Conservation (phyloP, 1,140 invertebrate species). For the Ridgeia piscesae region DNA sequence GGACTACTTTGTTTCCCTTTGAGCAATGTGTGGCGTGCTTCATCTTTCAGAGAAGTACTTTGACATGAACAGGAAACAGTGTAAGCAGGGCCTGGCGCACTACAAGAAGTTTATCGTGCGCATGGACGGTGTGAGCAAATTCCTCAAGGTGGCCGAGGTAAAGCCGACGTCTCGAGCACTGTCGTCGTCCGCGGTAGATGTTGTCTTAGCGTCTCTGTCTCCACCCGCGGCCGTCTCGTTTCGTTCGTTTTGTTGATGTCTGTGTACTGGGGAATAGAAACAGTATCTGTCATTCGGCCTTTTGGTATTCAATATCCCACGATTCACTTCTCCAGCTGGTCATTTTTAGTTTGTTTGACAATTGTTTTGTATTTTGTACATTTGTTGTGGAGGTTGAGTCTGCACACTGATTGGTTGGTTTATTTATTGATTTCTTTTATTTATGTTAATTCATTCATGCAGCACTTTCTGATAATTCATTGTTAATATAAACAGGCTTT, state of each 20-base stretch:
- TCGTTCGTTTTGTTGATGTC: neutral
- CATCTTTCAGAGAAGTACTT: constrained; percentile 77
- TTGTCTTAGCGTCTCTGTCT: neutral
- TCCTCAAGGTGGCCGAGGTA: constrained; percentile 94
- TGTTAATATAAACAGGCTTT: neutral
- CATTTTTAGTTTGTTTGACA: neutral
- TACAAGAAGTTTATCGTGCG: constrained; percentile 99
- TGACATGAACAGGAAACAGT: constrained; percentile 98
- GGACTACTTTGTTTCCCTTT: neutral
- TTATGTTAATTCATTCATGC: neutral
- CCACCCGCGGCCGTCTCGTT: neutral
- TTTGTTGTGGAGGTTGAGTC: too few species aligned
- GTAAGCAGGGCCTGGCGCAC: constrained; percentile 93
- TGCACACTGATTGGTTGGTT: too few species aligned
- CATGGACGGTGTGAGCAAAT: constrained; percentile 98
- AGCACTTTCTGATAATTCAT: neutral
- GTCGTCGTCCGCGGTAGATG: neutral
- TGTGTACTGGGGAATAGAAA: neutral
- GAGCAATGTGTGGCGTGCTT: neutral
- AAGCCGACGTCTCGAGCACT: constrained; percentile 27
- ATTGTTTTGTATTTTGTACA: too few species aligned
- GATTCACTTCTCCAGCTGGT: neutral
- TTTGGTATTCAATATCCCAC: neutral
- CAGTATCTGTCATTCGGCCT: neutral
- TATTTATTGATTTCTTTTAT: neutral